Evolutionary conservation across 2,113 vertebrate species (phyloP), one percentile per base, ranked within the genome.

Genomic region (Lontra canadensis): DNA sequence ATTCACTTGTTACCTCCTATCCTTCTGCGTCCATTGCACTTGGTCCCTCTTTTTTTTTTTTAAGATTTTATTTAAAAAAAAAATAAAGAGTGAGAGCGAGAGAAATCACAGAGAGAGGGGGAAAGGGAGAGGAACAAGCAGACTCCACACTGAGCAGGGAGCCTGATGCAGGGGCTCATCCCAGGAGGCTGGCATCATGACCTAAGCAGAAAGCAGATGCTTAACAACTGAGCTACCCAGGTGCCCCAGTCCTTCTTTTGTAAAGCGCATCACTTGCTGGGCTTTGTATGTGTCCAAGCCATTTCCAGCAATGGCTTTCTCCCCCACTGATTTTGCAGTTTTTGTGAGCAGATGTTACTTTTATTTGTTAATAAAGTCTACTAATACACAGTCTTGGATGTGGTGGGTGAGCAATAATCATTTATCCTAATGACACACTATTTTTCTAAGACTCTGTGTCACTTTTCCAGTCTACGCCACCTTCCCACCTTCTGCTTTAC

Each of bases 331-430:
- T 71, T 95, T 74, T 81, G 13, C 7, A 31, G 13, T 44, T 80
- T 87, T 79, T 49, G 11, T 88, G 17, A 91, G 15, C 55, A 91
- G 55, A 89, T 61, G 7, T 79, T 79, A 8, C 29, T 74, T 94
- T 92, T 92, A 44, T 87, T 92, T 83, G 90, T 79, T 67, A 93
- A 93, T 93, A 61, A 88, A 90, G 80, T 76, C 9, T n/a, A 76
- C 8, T 7, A 78, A 25, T 18, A 11, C 6, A 39, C 1, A 36
- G 13, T 67, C 7, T 65, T 65, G 7, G 82, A 86, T 52, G 26
- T 15, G 63, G 71, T 74, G 29, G 52, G 4, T 76, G n/a, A 73
- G 39, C 21, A 63, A 59, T 36, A 57, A 84, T 74, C 94, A 61
- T 85, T 81, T 39, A 39, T 65, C 86, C 7, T 52, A 44, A 83